phyloP scores from a whole-genome alignment of 2,888 invertebrate species.

The Pachycephus smyrnensis region DNA sequence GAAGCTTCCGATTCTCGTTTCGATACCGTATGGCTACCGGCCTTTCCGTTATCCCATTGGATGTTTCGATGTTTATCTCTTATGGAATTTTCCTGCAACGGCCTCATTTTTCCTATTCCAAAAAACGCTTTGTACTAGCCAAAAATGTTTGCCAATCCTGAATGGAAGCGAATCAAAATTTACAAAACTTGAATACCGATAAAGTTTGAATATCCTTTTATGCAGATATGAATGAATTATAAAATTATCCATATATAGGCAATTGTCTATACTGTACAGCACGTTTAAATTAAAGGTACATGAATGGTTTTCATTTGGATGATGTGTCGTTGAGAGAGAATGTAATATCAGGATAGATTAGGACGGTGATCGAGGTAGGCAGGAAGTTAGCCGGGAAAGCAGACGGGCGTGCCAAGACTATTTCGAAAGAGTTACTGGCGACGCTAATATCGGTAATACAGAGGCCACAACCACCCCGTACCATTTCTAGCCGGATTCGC shows the following conservation, averaged over 20 bases:
- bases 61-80: background rate
- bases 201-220: background rate
- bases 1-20: background rate
- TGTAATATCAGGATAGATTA: background rate
- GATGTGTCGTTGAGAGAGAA: background rate
- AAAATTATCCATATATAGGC: background rate
- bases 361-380: conserved; percentile 1
- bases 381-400: conserved; percentile 27
- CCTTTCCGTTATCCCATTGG: background rate
- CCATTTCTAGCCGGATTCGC: conserved; percentile 28
- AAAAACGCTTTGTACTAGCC: background rate
- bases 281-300: background rate
- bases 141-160: background rate
- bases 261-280: background rate
- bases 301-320: background rate
- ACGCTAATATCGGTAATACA: conserved; percentile 61
- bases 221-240: background rate
- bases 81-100: background rate
- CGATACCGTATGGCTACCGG: background rate
- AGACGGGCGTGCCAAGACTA: conserved; percentile 55
- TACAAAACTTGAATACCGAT: background rate
- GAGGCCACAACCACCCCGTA: conserved; percentile 40
- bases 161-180: background rate
- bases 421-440: conserved; percentile 56
- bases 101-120: background rate